Evolutionary conservation across 2,113 vertebrate genomes (phyloP), one percentile per base, ranked within the genome.

Genomic region (Himantopus leucocephalus): DNA sequence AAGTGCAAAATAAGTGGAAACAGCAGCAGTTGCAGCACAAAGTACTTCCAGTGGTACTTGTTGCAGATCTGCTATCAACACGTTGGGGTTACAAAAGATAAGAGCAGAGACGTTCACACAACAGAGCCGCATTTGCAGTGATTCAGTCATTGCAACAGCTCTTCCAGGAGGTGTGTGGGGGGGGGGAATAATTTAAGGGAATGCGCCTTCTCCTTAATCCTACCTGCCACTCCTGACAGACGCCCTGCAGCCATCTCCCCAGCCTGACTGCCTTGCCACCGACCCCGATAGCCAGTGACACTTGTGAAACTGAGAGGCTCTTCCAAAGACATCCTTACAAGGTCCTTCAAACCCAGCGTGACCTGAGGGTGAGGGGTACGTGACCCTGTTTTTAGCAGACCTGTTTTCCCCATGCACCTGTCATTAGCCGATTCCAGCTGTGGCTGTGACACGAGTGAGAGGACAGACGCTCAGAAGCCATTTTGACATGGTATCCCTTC

Each of bases 131-230:
- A 14, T 14, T 27, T 73, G 62, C 35, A 68, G 4, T 5, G 47
- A 32, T 45, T 45, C 5, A 7, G 35, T 4, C 37, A 8, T 0
- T 6, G 50, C n/a, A 30, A 62, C 48, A 56, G 47, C 68, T 75
- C n/a, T 50, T 35, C 45, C 0, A 16, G 35, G 19, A 68, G 45
- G n/a, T n/a, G n/a, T n/a, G n/a, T n/a, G n/a, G n/a, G n/a, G n/a
- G 8, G n/a, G 14, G 37, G 37, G 37, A 23, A 13, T 18, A 41
- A 8, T 0, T 1, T 8, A 26, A 43, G 62, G 35, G 55, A 67
- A 35, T 1, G 0, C 12, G 29, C 30, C 70, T 23, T n/a, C n/a
- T 34, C 4, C 1, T 32, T 58, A 45, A 43, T 10, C 52, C 43
- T 29, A 12, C 12, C 10, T 23, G 56, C 22, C 14, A 8, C 39